Conservation (phyloP, 2,888 invertebrate genomes). For the Coenonympha glycerion region DNA sequence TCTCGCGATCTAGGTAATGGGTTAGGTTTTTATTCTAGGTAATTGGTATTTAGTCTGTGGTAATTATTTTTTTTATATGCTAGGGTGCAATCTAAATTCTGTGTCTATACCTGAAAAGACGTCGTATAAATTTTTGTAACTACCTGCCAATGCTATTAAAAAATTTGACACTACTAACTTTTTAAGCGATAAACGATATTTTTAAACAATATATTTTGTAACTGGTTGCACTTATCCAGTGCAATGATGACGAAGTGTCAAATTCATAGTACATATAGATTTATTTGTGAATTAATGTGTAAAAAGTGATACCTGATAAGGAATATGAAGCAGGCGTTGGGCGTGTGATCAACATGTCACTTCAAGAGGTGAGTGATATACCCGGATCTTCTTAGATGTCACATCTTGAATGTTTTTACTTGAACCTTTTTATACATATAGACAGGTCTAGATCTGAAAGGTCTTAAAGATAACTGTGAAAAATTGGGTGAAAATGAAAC, state of each 20-base stretch:
- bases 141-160: too few relatives aligned
- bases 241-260: conserved; percentile 17
- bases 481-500: too few relatives aligned
- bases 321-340: conserved; percentile 50
- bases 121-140: too few relatives aligned
- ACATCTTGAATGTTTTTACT: background rate
- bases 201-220: background rate
- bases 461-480: too few relatives aligned
- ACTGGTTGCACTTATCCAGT: background rate
- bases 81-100: too few relatives aligned
- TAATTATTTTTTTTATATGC: too few relatives aligned
- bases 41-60: too few relatives aligned
- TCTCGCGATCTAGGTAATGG: too few relatives aligned
- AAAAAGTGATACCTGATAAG: conserved; percentile 44
- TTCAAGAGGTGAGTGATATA: conserved; percentile 60
- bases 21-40: too few relatives aligned
- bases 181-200: too few relatives aligned
- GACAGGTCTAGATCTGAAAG: background rate
- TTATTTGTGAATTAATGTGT: conserved; percentile 31
- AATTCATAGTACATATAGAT: conserved; percentile 28
- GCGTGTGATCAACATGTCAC: conserved; percentile 59
- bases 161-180: too few relatives aligned
- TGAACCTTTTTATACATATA: background rate
- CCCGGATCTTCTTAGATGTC: conserved; percentile 6
- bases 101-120: too few relatives aligned